A percentile compares a stretch with the other conserved stretches of the same genome.
phyloP scores from a whole-genome alignment of 2,113 vertebrate genomes.

The Python bivittatus region DNA sequence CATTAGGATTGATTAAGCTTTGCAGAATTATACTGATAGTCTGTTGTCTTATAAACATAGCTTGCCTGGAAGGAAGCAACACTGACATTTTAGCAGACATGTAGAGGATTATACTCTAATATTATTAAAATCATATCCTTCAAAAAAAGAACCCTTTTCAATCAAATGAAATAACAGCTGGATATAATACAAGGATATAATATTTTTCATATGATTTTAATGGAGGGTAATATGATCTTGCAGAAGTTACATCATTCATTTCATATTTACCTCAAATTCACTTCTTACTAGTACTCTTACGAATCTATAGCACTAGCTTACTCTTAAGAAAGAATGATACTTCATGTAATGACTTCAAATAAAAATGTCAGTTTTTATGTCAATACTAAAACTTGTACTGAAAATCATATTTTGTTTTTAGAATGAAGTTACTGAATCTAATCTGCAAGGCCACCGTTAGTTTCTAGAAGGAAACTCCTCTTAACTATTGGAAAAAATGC shows the following conservation, averaged over 20 bases:
- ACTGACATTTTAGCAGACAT: too few relatives aligned
- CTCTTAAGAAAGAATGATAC: background rate
- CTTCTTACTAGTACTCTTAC: slow-evolving; percentile 15
- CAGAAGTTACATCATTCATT: background rate
- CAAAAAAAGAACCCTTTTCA: background rate
- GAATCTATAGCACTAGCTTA: slow-evolving; percentile 21
- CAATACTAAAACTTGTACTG: background rate
- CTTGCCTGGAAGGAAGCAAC: too few relatives aligned
- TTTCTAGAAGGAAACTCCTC: background rate
- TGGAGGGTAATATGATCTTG: background rate
- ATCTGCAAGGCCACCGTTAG: background rate
- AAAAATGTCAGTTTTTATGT: slow-evolving; percentile 7
- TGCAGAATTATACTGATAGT: too few relatives aligned
- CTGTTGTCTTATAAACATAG: too few relatives aligned
- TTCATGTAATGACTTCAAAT: background rate
- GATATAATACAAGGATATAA: background rate
- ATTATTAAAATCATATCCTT: background rate
- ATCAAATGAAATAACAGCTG: background rate
- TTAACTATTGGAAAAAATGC: background rate
- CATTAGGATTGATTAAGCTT: too few relatives aligned
- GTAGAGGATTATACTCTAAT: background rate
- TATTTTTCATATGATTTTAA: slow-evolving; percentile 10
- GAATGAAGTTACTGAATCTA: background rate
- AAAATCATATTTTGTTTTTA: background rate
- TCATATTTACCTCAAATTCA: slow-evolving; percentile 29